A percentile compares a stretch with the other conserved stretches of the same genome.
Evolutionary conservation across 2,888 invertebrate species (phyloP).

Genomic region (Hanleya hanleyi): DNA sequence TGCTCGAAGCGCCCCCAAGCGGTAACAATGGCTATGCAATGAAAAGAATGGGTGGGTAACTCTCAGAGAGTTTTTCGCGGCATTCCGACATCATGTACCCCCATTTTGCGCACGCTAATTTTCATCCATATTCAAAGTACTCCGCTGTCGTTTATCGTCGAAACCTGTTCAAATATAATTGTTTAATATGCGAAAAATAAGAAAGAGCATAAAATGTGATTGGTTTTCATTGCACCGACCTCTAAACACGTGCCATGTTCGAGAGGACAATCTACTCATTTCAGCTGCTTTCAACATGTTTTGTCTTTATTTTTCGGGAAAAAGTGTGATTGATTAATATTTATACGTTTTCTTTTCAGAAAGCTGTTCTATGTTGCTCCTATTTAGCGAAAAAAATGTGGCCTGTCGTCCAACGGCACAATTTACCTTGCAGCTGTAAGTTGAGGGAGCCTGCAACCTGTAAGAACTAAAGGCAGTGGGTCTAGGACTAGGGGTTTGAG

Average conservation of each 20-base stretch:
- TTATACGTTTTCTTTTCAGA: constrained; percentile 48
- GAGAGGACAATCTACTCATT: not conserved
- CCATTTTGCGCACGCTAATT: not conserved
- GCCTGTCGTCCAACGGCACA: not conserved
- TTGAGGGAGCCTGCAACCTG: not conserved
- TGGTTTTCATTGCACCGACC: not conserved
- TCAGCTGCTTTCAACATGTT: not conserved
- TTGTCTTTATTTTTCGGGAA: constrained; percentile 8
- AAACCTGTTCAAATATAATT: not conserved
- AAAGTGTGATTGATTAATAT: constrained; percentile 58
- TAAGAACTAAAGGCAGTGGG: not conserved
- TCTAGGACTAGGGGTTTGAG: not conserved
- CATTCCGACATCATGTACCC: not conserved
- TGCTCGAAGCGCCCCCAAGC: constrained; percentile 60
- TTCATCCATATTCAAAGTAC: not conserved
- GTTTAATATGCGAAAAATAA: not conserved
- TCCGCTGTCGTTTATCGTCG: no score
- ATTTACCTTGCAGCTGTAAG: not conserved
- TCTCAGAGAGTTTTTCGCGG: constrained; percentile 42
- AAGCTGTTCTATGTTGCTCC: constrained; percentile 47
- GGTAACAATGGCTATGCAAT: constrained; percentile 55
- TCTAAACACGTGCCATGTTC: not conserved
- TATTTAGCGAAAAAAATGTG: not conserved
- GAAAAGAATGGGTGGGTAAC: constrained; percentile 60
- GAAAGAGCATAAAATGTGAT: not conserved